These are phyloP conservation scores for Halcyon smyrnensis DNA, from an alignment of 2,797 vertebrate genomes.

Conservation along the genomic window DNA sequence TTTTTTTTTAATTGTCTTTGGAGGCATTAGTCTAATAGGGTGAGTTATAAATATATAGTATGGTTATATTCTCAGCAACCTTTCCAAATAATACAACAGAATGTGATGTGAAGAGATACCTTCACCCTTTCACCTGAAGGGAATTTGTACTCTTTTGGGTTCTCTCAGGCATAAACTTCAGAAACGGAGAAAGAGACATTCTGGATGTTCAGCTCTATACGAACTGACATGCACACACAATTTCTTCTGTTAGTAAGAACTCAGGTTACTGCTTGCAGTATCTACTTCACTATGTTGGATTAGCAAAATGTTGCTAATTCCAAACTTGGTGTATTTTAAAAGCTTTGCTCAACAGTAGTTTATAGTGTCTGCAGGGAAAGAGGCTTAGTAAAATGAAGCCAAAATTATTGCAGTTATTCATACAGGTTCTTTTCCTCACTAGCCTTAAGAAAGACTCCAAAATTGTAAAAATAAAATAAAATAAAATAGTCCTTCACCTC, in stretches of 20 bases:
- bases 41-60: background rate
- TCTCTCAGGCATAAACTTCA: background rate
- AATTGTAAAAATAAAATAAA: background rate
- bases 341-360: background rate
- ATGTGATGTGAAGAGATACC: background rate
- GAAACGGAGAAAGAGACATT: background rate
- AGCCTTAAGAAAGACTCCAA: background rate
- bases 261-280: background rate
- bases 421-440: background rate
- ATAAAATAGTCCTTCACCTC: background rate
- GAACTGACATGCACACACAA: background rate
- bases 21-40: background rate
- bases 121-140: background rate
- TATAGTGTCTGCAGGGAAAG: background rate
- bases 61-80: background rate
- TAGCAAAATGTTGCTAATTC: slow-evolving; percentile 1
- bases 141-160: background rate
- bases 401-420: background rate
- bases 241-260: background rate
- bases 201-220: background rate
- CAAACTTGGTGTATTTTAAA: slow-evolving; percentile 13
- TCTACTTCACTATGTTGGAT: background rate
- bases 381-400: background rate
- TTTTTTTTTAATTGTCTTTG: background rate
- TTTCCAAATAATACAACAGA: background rate